A percentile compares a stretch with the other conserved stretches of the same genome.
phyloP scores from a whole-genome alignment of 2,888 invertebrate species.

The Scaptomyza parva region DNA sequence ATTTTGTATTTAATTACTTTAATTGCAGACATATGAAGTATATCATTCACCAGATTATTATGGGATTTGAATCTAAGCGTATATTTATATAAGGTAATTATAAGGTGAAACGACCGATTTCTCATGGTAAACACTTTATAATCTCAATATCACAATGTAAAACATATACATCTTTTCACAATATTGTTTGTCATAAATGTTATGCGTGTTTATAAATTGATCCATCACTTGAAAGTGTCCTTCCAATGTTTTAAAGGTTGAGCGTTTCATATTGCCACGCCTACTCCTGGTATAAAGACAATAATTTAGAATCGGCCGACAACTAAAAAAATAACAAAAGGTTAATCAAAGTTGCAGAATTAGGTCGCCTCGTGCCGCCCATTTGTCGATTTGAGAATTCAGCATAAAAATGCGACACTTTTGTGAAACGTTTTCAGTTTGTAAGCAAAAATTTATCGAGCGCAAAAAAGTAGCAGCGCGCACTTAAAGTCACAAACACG shows the following conservation, averaged over 20 bases:
- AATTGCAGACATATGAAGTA: not conserved
- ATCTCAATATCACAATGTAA: not conserved
- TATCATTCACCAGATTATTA: not conserved
- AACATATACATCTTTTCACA: no score
- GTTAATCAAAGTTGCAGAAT: constrained; percentile 14
- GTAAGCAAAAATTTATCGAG: constrained; percentile 65
- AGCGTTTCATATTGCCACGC: not conserved
- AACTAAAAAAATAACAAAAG: not conserved
- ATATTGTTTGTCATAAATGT: not conserved
- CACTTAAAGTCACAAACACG: constrained; percentile 30
- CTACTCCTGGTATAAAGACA: constrained; percentile 6
- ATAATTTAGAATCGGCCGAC: constrained; percentile 8
- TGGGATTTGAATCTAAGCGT: not conserved
- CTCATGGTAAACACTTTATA: not conserved
- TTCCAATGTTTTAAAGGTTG: not conserved
- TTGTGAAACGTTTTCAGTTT: constrained; percentile 68
- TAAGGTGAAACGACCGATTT: no score
- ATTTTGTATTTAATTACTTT: no score
- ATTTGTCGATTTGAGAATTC: constrained; percentile 67
- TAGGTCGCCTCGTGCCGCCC: constrained; percentile 63
- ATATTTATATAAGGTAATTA: no score
- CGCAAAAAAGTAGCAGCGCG: constrained; percentile 35
- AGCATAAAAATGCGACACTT: constrained; percentile 75
- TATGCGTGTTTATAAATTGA: not conserved
- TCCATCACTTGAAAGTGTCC: not conserved